Conservation (phyloP, 2,113 vertebrate genomes). For the Periophthalmus modestus region DNA sequence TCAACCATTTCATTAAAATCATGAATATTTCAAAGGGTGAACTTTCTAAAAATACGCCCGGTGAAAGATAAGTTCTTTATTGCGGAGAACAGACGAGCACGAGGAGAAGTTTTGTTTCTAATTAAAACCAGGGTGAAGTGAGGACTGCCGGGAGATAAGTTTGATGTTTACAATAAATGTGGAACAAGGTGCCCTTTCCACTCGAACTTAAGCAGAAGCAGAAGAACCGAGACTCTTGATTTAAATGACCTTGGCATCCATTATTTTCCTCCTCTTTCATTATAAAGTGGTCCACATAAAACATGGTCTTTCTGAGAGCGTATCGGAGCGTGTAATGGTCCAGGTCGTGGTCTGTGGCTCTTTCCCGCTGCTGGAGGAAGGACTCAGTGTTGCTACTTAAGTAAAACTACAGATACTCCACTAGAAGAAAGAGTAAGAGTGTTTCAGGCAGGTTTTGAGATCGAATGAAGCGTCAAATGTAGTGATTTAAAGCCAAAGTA, state of each 20-base stretch:
- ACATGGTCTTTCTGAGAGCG: not conserved
- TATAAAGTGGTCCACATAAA: conserved; percentile 16
- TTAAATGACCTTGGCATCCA: conserved; percentile 21
- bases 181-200: conserved; percentile 3
- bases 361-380: not conserved
- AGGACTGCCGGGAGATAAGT: conserved; percentile 30
- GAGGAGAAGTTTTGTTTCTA: not conserved
- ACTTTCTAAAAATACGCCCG: conserved; percentile 53
- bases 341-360: not conserved
- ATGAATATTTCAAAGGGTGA: conserved; percentile 60
- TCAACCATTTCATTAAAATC: conserved; percentile 62
- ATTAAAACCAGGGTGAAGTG: conserved; percentile 24
- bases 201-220: conserved; percentile 6
- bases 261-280: conserved; percentile 20
- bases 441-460: too few relatives aligned
- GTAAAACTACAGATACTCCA: too few relatives aligned
- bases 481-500: too few relatives aligned
- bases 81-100: not conserved
- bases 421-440: too few relatives aligned
- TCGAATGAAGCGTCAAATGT: too few relatives aligned
- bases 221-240: not conserved
- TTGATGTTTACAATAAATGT: conserved; percentile 15
- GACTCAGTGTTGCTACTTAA: too few relatives aligned
- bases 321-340: not conserved
- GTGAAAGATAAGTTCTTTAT: conserved; percentile 52